Base-by-base conservation (phyloP, 2,797 vertebrate species). In the Tapirus indicus region DNA sequence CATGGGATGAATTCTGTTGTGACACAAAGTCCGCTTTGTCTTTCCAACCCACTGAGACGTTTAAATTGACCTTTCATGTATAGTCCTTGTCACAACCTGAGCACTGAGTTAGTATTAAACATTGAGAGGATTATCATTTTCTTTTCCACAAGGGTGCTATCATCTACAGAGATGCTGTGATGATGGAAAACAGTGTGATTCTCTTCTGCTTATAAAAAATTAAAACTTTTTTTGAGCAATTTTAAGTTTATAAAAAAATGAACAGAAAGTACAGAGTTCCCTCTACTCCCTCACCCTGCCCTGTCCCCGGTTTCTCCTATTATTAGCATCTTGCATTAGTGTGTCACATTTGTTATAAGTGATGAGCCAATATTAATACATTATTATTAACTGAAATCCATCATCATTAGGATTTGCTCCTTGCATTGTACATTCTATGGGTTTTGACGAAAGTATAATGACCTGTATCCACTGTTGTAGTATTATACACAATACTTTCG, bases 21-120 rank as follows among this genome's bases (percentile, higher is more conserved):
- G 91, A 97, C 97, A 98, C 97, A 98, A 97, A 98, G 98, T 98
- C 94, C 0, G 12, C 96, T 95, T 98, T 99, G 98, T 99, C 80
- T 98, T 97, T 92, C 71, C 56, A 94, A 84, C 60, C 80, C 92
- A 95, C 93, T 62, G 97, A 98, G 94, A 96, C 1, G 18, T 97
- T 96, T 97, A 93, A 84, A 89, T 21, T 96, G 97, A 98, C 97
- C 96, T 97, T 96, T 96, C 78, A 11, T 97, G 95, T 97, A 96
- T 96, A 52, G 49, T 95, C 89, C 94, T 90, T 95, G 91, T 97
- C 94, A 83, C 87, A 95, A 6, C 64, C 86, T 21, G 58, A 98
- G 84, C 13, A 0, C 82, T 64, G 32, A 88, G n/a, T 97, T 98
- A 94, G 69, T 94, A 78, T 97, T 96, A 54, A 80, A 89, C 54